Evolutionary conservation across 2,888 invertebrate species (phyloP), one percentile per base, ranked within the genome.

Genomic region (Norana najaformis): DNA sequence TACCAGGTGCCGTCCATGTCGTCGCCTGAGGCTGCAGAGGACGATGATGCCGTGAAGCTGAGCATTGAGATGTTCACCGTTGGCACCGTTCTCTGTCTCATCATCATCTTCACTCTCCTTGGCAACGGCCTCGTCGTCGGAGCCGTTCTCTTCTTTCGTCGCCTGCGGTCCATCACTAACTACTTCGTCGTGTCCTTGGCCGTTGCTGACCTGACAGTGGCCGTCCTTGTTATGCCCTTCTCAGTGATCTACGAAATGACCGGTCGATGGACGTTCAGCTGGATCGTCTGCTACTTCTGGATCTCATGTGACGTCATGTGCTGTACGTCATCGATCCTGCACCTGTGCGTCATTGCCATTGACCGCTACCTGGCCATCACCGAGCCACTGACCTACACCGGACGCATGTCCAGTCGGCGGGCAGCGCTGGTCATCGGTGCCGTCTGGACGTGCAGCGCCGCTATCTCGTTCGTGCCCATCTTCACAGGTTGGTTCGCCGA

Each of bases 291-390:
- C 90, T 93, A 94, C 91, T 93, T 94, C 89, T 94, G 94, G 94
- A 93, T 94, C 85, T 94, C 94, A 14, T 94, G 94, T 91, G 94
- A 94, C 92, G 94, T 94, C 85, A 94, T 93, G 93, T 94, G 94
- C 91, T 94, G 94, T 90, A 94, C 94, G 4, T 94, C 94, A 8
- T 94, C 94, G 69, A 94, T 94, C 47, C 92, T 94, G 8, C 94
- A 94, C 90, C 92, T 94, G 37, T 94, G 94, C 90, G 92, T 93
- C 91, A 94, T 94, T 35, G 93, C 94, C 14, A 90, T 94, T 34
- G 93, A 93, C 88, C 92, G 94, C 30, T 94, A 93, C 91, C 93
- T 93, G 92, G 94, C 94, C 88, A 94, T 94, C 88, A 94, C 93
- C 38, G 92, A 93, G 88, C 94, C 93, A 0, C 92, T 94, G 35